Conservation (phyloP, 2,113 vertebrate genomes). For the Ageneiosus marmoratus region DNA sequence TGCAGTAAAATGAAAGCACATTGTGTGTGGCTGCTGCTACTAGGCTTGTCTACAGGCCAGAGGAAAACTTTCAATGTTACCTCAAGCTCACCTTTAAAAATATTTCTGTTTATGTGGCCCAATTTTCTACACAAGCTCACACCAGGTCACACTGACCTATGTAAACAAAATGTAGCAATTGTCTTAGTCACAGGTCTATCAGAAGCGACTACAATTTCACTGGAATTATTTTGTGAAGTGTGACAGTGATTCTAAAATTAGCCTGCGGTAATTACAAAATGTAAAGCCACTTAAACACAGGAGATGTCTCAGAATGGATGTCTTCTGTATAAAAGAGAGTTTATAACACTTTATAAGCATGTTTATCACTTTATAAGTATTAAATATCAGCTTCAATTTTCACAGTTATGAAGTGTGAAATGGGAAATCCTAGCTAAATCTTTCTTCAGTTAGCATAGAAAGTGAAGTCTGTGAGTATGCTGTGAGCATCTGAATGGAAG, state of each 20-base stretch:
- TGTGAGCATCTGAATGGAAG: neutral
- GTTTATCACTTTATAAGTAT: neutral
- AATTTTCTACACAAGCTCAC: neutral
- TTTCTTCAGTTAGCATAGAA: slow-evolving; percentile 6
- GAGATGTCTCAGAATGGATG: neutral
- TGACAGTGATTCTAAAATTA: neutral
- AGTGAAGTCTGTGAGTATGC: neutral
- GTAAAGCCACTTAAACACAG: neutral
- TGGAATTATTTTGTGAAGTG: neutral
- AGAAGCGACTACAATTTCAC: neutral
- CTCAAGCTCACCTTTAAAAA: neutral
- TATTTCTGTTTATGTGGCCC: neutral
- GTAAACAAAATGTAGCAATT: neutral
- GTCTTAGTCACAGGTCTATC: neutral
- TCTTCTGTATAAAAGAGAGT: neutral
- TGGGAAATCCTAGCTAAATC: neutral
- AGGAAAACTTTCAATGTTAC: neutral
- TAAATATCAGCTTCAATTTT: neutral
- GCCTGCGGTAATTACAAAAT: neutral
- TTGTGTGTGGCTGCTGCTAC: no score
- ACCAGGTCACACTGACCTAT: neutral
- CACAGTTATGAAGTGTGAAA: neutral
- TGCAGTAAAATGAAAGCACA: no score
- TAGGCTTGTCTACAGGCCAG: no score
- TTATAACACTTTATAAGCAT: no score